Evolutionary conservation across 35 echinoderm and acorn worm species (phyloP).

Genomic region (Strongylocentrotus purpuratus): DNA sequence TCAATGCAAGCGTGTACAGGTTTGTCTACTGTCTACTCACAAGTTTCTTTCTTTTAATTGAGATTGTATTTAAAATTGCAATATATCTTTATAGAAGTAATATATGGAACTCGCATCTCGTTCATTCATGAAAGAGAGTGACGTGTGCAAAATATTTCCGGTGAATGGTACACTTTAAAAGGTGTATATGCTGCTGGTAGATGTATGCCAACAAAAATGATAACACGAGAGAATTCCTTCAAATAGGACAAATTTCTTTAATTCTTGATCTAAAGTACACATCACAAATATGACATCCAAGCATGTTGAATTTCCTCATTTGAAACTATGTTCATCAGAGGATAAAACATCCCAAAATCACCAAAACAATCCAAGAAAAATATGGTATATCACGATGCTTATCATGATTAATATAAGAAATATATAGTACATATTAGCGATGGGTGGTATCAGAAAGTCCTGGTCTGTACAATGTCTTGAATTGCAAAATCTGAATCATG

Average conservation of each 20-base stretch:
- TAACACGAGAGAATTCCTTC: neutral
- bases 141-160: too few relatives aligned
- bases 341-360: neutral
- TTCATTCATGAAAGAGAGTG: too few relatives aligned
- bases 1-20: too few relatives aligned
- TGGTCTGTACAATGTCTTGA: neutral
- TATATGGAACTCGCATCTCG: too few relatives aligned
- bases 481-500: neutral
- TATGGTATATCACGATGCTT: neutral
- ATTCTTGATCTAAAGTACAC: conserved; percentile 13
- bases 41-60: too few relatives aligned
- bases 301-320: neutral
- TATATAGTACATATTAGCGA: neutral
- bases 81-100: too few relatives aligned
- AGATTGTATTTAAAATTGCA: too few relatives aligned
- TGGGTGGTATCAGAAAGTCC: neutral
- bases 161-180: too few relatives aligned
- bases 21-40: too few relatives aligned
- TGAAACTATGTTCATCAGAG: neutral
- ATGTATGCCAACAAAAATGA: too few relatives aligned
- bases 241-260: neutral
- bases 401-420: neutral
- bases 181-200: too few relatives aligned
- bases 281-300: neutral
- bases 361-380: neutral